Base-by-base conservation (phyloP, 2,797 vertebrate species). In the Poecile montanus region DNA sequence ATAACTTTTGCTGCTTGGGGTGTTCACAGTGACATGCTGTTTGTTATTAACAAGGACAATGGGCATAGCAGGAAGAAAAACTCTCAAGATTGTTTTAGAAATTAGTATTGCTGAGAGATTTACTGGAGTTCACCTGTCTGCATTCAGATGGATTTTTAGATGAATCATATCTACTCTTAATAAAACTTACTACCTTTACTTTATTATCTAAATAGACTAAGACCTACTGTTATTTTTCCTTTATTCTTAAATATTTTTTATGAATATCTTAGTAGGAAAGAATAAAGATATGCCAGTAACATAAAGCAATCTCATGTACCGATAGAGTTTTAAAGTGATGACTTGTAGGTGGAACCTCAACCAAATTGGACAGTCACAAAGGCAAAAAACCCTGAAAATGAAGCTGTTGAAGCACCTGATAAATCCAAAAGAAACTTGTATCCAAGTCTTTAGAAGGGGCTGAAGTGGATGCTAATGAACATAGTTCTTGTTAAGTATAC, bases 381-480 rank as follows among this genome's bases (percentile, higher is more conserved):
- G 11, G 7, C 3, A 65, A 92, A 85, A 53, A 16, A 0, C 1
- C 0, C 11, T 51, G 27, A 51, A 79, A 91, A 65, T n/a, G 0
- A 76, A 91, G 25, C 3, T 53, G 17, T 32, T 75, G 26, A 78
- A 86, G 26, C 2, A 1, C 45, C 21, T 16, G 26, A 66, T 27
- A 86, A 96, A 62, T 11, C 9, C n/a, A 34, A 62, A 34, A 75
- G 6, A 14, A 78, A 63, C n/a, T 51, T 34, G 6, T 13, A 80
- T 16, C 8, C 27, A 63, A 47, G 4, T 3, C 8, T 79, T 78
- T 25, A 70, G 23, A 76, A 51, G 13, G 2, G 4, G 3, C 6
- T 72, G 72, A 50, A 74, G 9, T 66, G 18, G 26, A 15, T 42
- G 7, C 1, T 71, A 48, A 48, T 42, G 36, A 32, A 50, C 15